These are phyloP conservation scores for Oxygymnocypris stewartii DNA, from an alignment of 2,113 vertebrate genomes.

Conservation along the genomic window DNA sequence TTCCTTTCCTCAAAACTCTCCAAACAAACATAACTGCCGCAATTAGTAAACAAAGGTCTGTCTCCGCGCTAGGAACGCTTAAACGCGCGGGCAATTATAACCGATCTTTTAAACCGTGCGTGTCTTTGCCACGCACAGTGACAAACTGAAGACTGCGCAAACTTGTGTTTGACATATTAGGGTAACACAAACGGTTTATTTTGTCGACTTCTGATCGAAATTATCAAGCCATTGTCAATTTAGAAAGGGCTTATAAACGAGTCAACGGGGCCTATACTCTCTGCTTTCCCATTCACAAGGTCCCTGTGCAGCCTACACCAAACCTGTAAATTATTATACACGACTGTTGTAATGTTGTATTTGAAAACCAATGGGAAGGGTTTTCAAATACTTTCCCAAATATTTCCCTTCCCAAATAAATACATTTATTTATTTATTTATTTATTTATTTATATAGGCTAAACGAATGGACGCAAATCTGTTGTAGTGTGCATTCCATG, in stretches of 20 bases:
- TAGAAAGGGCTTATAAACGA: not conserved
- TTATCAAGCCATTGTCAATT: conserved; percentile 11
- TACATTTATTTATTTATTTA: no score
- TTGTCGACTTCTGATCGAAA: not conserved
- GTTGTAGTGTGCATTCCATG: not conserved
- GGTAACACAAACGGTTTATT: conserved; percentile 17
- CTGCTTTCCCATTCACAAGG: not conserved
- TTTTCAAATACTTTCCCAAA: no score
- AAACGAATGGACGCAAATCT: no score
- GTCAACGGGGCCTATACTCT: not conserved
- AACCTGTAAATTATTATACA: not conserved
- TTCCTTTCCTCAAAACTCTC: conserved; percentile 78
- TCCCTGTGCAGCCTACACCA: not conserved
- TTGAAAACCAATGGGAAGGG: not conserved
- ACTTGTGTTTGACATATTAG: conserved; percentile 17
- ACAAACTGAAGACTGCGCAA: not conserved
- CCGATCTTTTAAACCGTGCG: not conserved
- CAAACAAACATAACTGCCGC: conserved; percentile 78
- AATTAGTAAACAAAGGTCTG: conserved; percentile 82
- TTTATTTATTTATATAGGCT: no score
- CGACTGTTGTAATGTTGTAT: not conserved
- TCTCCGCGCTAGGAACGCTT: not conserved
- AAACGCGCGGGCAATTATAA: conserved; percentile 9
- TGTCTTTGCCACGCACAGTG: not conserved
- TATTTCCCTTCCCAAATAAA: no score